Evolutionary conservation across 2,797 vertebrate genomes (phyloP).

Genomic region (Bovichtus diacanthus): DNA sequence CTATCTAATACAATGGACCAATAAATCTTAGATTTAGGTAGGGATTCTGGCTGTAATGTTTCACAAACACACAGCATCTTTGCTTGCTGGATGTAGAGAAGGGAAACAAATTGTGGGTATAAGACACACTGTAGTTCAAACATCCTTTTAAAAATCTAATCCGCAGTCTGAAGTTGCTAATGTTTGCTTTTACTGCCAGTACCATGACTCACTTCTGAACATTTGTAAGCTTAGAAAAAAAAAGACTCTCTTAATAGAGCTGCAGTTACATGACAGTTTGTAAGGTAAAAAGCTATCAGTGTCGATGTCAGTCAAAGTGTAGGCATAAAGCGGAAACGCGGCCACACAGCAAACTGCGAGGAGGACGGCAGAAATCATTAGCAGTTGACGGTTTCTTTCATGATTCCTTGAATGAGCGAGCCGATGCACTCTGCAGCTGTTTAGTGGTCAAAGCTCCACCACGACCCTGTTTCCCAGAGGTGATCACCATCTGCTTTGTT

Average conservation of each 20-base stretch:
- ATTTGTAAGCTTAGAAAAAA: not conserved
- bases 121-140: not conserved
- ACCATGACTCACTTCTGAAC: constrained; percentile 27
- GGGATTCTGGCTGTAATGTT: not conserved
- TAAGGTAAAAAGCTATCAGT: constrained; percentile 31
- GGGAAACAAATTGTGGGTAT: not conserved
- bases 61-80: not conserved
- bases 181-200: constrained; percentile 18
- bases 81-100: not conserved
- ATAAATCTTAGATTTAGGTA: not conserved
- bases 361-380: constrained; percentile 44
- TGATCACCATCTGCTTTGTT: constrained; percentile 73
- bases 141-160: not conserved
- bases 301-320: constrained; percentile 25
- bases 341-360: constrained; percentile 5
- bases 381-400: constrained; percentile 37
- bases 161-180: not conserved
- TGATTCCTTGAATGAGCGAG: constrained; percentile 46
- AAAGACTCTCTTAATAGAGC: not conserved
- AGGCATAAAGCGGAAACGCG: not conserved
- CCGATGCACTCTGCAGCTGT: constrained; percentile 55
- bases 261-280: constrained; percentile 25
- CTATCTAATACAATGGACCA: not conserved
- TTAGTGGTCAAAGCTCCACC: constrained; percentile 52
- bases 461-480: constrained; percentile 46